phyloP scores from a whole-genome alignment of 2,113 vertebrate genomes.

The Percina caprodes region DNA sequence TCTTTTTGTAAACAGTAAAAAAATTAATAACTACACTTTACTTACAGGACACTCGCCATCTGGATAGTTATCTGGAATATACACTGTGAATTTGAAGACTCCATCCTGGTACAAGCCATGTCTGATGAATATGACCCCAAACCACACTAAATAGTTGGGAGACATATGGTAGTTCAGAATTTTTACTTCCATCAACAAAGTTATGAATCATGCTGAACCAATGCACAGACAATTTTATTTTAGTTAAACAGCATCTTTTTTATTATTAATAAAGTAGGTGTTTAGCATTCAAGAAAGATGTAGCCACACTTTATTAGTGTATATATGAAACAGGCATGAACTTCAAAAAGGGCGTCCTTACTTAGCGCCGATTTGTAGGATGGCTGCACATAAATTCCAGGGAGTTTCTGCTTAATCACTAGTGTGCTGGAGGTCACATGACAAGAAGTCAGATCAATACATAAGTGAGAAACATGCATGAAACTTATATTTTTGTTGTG shows the following conservation, averaged over 20 bases:
- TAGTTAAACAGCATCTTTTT: no score
- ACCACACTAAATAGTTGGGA: constrained; percentile 91
- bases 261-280: not conserved
- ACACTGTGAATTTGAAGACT: constrained; percentile 98
- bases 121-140: constrained; percentile 99
- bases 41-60: constrained; percentile 95
- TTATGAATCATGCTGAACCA: not conserved
- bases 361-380: constrained; percentile 96
- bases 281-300: not conserved
- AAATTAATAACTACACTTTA: not conserved
- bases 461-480: not conserved
- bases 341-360: constrained; percentile 78
- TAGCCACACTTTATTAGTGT: not conserved
- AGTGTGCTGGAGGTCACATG: constrained; percentile 88
- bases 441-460: constrained; percentile 33
- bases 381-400: constrained; percentile 97
- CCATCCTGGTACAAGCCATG: constrained; percentile 98
- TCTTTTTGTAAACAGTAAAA: not conserved
- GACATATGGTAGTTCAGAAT: not conserved
- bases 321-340: not conserved
- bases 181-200: not conserved
- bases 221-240: not conserved
- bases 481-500: not conserved
- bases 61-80: constrained; percentile 99
- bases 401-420: constrained; percentile 97